A percentile compares a stretch with the other conserved stretches of the same genome.
These are phyloP conservation scores for Spialia ferax DNA, from an alignment of 2,888 invertebrate genomes.

Conservation along the genomic window DNA sequence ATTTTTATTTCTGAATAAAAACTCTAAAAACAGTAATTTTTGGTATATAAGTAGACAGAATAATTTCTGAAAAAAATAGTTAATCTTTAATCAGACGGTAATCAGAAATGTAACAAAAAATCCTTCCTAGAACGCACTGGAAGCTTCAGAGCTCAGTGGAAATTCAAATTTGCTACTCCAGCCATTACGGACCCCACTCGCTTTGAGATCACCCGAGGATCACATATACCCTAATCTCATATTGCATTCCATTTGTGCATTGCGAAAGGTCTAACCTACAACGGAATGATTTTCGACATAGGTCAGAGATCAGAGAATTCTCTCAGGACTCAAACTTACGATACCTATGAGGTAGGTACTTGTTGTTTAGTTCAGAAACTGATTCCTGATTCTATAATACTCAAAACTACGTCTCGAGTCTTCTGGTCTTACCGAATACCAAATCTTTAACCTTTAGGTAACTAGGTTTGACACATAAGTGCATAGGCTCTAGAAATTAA, in stretches of 20 bases:
- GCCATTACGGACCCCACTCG: slow-evolving; percentile 1
- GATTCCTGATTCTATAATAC: too few relatives aligned
- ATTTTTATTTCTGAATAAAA: too few relatives aligned
- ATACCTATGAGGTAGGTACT: background rate
- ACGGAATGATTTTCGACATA: background rate
- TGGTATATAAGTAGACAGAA: too few relatives aligned
- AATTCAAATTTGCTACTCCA: slow-evolving; percentile 8
- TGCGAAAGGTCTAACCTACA: slow-evolving; percentile 56
- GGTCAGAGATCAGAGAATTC: slow-evolving; percentile 1
- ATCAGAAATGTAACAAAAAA: background rate
- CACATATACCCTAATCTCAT: slow-evolving; percentile 43
- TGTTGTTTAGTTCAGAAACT: too few relatives aligned
- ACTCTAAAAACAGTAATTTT: too few relatives aligned
- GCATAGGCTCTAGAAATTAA: too few relatives aligned
- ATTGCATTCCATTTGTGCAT: slow-evolving; percentile 75
- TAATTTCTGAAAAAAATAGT: too few relatives aligned
- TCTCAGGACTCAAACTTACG: background rate
- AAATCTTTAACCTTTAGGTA: too few relatives aligned
- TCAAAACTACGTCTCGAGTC: too few relatives aligned
- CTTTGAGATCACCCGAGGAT: slow-evolving; percentile 13
- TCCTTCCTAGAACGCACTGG: background rate
- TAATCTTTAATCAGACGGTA: too few relatives aligned
- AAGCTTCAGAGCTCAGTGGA: background rate
- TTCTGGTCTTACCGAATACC: too few relatives aligned
- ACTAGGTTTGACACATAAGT: too few relatives aligned